Percentiles rank a stretch among this genome's conserved stretches.
phyloP scores from a whole-genome alignment of 2,797 vertebrate species.

The Neomorphus geoffroyi region DNA sequence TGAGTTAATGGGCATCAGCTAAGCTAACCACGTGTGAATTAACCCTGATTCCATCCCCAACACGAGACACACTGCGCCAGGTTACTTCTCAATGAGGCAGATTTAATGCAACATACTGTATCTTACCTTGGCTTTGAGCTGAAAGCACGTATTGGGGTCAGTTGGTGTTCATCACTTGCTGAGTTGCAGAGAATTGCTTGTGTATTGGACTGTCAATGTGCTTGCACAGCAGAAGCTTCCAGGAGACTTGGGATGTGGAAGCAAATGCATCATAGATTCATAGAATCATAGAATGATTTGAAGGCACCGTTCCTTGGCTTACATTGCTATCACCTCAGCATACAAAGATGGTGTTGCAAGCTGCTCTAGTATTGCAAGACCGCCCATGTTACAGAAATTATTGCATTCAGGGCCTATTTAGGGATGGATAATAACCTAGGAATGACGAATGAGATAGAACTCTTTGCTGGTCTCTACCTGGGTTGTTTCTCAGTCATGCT shows the following conservation, averaged over 20 bases:
- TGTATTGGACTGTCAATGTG: neutral
- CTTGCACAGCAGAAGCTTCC: neutral
- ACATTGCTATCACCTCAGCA: neutral
- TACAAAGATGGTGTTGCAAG: neutral
- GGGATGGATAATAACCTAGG: neutral
- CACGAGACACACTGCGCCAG: accelerated
- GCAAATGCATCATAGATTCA: neutral
- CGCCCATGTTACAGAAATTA: neutral
- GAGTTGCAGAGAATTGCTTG: neutral
- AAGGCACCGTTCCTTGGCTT: neutral
- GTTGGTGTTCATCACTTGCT: neutral
- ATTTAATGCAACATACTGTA: neutral
- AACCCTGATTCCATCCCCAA: too few species aligned
- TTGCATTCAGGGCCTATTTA: neutral
- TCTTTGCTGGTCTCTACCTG: neutral
- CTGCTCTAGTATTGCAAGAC: neutral
- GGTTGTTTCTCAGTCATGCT: neutral
- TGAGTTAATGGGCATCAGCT: neutral
- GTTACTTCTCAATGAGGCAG: accelerated
- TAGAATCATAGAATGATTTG: too few species aligned
- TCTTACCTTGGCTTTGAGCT: neutral
- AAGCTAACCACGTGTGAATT: neutral
- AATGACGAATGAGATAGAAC: neutral
- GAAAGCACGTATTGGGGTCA: neutral
- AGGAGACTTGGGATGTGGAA: neutral